phyloP scores from a whole-genome alignment of 1,140 invertebrate species.

The Elysia chlorotica region DNA sequence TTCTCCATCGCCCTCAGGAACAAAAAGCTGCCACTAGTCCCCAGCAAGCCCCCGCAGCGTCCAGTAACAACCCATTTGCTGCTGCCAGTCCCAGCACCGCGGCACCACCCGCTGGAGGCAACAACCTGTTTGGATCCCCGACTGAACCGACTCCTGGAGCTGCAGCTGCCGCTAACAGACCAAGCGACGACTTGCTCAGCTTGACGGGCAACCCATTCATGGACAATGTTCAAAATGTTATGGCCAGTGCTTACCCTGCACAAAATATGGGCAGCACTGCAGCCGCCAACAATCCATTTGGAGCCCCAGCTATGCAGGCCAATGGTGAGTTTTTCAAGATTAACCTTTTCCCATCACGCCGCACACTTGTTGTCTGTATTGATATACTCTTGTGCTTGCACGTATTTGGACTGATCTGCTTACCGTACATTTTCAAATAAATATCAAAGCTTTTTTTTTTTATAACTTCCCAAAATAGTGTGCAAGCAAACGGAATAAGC shows the following conservation, averaged over 20 bases:
- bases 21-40: conserved; percentile 36
- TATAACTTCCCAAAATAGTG: no score
- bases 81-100: conserved; percentile 42
- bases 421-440: no score
- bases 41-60: conserved; percentile 23
- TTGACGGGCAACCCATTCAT: conserved; percentile 86
- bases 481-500: no score
- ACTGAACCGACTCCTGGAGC: conserved; percentile 17
- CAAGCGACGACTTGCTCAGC: conserved; percentile 87
- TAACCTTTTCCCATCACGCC: no score
- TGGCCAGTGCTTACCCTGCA: conserved; percentile 36
- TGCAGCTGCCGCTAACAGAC: conserved; percentile 66
- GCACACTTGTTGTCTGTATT: no score
- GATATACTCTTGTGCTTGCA: no score
- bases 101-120: conserved; percentile 35
- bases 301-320: conserved; percentile 20
- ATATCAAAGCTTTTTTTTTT: no score
- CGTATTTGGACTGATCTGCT: no score
- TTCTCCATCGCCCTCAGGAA: conserved; percentile 34
- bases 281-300: conserved; percentile 31
- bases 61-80: conserved; percentile 82
- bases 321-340: conserved; percentile 29
- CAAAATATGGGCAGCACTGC: neutral
- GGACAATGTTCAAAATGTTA: conserved; percentile 67
- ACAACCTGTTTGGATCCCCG: conserved; percentile 54